phyloP scores from a whole-genome alignment of 2,888 invertebrate species.

The Latrodectus hesperus region DNA sequence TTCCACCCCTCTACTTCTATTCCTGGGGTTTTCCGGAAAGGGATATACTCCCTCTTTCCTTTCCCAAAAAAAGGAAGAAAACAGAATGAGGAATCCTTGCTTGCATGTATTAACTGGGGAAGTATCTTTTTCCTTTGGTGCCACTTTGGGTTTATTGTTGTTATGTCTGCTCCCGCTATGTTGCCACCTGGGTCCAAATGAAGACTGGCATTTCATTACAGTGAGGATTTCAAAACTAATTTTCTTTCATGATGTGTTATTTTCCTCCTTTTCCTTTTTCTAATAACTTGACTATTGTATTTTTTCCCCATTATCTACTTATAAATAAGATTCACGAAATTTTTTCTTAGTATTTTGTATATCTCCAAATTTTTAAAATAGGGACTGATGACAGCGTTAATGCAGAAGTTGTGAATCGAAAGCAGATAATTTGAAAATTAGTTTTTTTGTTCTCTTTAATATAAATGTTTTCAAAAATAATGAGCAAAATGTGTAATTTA shows the following conservation, averaged over 20 bases:
- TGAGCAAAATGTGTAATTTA: too few relatives aligned
- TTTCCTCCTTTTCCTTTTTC: not conserved
- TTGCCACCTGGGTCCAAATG: conserved; percentile 59
- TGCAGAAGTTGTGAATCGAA: too few relatives aligned
- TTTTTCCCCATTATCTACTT: not conserved
- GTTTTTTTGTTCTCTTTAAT: too few relatives aligned
- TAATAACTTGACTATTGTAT: not conserved
- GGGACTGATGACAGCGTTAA: not conserved
- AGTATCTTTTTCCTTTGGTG: conserved; percentile 14
- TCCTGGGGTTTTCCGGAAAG: conserved; percentile 8
- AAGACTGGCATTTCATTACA: conserved; percentile 59
- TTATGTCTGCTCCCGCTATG: conserved; percentile 1
- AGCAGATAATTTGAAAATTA: too few relatives aligned
- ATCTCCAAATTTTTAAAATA: not conserved
- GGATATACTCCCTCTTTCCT: not conserved
- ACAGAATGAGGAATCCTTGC: conserved; percentile 43
- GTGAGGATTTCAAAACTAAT: conserved; percentile 24
- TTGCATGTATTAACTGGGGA: conserved; percentile 51
- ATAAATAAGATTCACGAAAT: not conserved
- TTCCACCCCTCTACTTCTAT: not conserved
- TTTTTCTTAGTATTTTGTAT: not conserved
- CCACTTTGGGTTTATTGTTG: conserved; percentile 28
- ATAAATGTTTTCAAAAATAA: too few relatives aligned
- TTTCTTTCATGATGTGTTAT: conserved; percentile 4
- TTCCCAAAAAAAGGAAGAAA: conserved; percentile 19